Percentiles rank a stretch among this genome's conserved stretches.
phyloP scores from a whole-genome alignment of 2,888 invertebrate species.

The Pardosa pseudoannulata region DNA sequence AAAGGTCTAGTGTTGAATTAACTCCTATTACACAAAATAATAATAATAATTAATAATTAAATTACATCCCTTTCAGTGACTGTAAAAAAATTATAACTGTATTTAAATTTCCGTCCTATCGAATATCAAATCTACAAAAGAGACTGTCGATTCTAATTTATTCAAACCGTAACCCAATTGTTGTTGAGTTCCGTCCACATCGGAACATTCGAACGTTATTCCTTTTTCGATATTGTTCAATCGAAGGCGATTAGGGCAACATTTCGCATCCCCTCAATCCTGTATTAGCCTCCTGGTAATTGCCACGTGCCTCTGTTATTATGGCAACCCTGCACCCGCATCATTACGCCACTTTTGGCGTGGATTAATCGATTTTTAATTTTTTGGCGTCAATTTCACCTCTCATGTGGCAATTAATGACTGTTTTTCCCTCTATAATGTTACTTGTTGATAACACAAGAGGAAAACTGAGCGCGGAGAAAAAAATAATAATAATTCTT shows the following conservation, averaged over 20 bases:
- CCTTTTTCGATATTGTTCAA: no score
- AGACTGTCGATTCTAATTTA: no score
- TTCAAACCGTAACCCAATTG: no score
- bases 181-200: no score
- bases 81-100: no score
- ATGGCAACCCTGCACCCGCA: conserved; percentile 44
- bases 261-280: background rate
- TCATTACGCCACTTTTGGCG: conserved; percentile 49
- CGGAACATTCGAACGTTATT: no score
- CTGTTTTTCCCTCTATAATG: background rate
- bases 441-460: background rate
- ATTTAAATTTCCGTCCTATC: no score
- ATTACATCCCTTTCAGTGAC: no score
- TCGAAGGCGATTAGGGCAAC: background rate
- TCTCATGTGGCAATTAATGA: conserved; percentile 43
- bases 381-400: conserved; percentile 60
- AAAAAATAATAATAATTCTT: background rate
- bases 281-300: background rate
- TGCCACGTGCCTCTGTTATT: conserved; percentile 31
- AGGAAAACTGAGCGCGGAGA: background rate
- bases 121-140: no score
- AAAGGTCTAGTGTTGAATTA: no score
- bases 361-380: conserved; percentile 69
- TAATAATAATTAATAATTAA: no score
- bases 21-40: no score